A percentile compares a stretch with the other conserved stretches of the same genome.
phyloP scores from a whole-genome alignment of 2,797 vertebrate genomes.

The Propithecus deckenii region DNA sequence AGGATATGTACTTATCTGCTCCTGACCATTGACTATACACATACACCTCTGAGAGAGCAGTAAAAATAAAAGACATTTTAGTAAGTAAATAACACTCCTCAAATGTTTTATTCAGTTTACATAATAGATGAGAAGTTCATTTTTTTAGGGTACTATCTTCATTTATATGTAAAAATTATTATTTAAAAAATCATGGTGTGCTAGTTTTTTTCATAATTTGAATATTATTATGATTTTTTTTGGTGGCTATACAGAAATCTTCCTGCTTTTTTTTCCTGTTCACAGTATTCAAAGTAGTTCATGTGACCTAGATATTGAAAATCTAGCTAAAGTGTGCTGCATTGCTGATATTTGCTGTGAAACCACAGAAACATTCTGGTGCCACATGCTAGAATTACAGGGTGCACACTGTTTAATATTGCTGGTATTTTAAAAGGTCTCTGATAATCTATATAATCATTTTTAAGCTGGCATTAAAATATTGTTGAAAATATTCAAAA shows the following conservation, averaged over 20 bases:
- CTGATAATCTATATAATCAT: constrained; percentile 56
- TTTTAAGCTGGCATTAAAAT: constrained; percentile 59
- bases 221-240: constrained; percentile 33
- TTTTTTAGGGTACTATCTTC: neutral
- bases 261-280: constrained; percentile 64
- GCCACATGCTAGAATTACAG: constrained; percentile 73
- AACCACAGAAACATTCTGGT: constrained; percentile 73
- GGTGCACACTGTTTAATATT: constrained; percentile 65
- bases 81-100: constrained; percentile 55
- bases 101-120: constrained; percentile 18
- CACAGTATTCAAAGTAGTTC: constrained; percentile 69
- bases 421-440: constrained; percentile 53
- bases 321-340: constrained; percentile 73
- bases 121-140: constrained; percentile 47
- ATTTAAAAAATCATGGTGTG: constrained; percentile 25
- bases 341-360: constrained; percentile 79
- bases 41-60: neutral
- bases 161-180: neutral
- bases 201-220: neutral
- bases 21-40: neutral
- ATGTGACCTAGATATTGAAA: constrained; percentile 83
- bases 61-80: constrained; percentile 60
- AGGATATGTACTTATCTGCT: neutral
- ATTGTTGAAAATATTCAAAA: constrained; percentile 13
- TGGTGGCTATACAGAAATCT: constrained; percentile 63